Evolutionary conservation across 2,797 vertebrate genomes (phyloP).

Genomic region (Tachyglossus aculeatus): DNA sequence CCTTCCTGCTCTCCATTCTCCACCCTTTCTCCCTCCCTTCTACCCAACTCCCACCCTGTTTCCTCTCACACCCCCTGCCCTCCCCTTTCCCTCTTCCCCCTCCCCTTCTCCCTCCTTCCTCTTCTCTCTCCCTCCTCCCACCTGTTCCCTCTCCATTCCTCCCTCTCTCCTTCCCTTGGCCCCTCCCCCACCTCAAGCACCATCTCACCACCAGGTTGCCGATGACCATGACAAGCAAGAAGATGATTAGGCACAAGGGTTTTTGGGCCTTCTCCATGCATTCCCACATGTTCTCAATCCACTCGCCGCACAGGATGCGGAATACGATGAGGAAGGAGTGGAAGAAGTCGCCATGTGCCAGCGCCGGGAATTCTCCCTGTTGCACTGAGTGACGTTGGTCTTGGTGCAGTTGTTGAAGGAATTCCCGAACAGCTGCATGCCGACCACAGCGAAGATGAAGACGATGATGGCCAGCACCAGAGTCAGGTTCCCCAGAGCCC

Average conservation of each 20-base stretch:
- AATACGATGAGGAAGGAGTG: constrained; percentile 95
- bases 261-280: constrained; percentile 87
- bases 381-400: constrained; percentile 40
- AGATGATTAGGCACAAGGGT: constrained; percentile 88
- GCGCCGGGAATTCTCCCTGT: constrained; percentile 74
- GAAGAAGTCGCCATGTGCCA: constrained; percentile 99
- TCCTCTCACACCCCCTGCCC: too few relatives aligned
- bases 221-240: constrained; percentile 95
- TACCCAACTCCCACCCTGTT: too few relatives aligned
- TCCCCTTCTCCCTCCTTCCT: too few relatives aligned
- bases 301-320: constrained; percentile 84
- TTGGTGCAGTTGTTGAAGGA: constrained; percentile 49
- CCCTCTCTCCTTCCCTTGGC: not conserved
- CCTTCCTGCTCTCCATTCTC: too few relatives aligned
- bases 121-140: too few relatives aligned
- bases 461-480: constrained; percentile 94
- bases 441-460: constrained; percentile 96
- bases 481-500: constrained; percentile 94
- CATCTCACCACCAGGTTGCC: constrained; percentile 95
- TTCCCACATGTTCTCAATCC: constrained; percentile 92
- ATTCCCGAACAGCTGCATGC: constrained; percentile 92
- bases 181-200: not conserved
- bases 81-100: too few relatives aligned
- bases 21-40: too few relatives aligned
- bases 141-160: too few relatives aligned